Evolutionary conservation across 2,113 vertebrate genomes (phyloP).

Genomic region (Aepyceros melampus): DNA sequence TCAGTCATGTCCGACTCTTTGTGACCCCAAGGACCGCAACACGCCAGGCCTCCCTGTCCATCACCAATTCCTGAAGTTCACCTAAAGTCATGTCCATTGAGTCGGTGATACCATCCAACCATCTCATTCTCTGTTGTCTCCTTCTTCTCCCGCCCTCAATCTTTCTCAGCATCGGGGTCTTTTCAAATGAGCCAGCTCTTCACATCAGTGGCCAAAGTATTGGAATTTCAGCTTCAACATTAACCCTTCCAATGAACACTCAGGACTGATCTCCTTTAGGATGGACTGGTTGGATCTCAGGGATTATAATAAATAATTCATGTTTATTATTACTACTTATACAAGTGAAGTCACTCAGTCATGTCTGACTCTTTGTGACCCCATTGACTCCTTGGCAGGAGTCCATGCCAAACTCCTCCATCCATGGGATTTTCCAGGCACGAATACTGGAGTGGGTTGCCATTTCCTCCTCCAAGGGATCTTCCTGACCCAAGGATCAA

Average conservation of each 20-base stretch:
- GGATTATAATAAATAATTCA: background rate
- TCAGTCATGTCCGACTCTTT: background rate
- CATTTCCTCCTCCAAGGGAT: background rate
- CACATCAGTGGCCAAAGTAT: background rate
- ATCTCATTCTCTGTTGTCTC: background rate
- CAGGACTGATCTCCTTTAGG: background rate
- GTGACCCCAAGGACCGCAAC: accelerated
- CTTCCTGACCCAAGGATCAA: background rate
- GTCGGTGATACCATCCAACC: background rate
- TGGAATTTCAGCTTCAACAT: background rate
- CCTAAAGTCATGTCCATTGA: background rate
- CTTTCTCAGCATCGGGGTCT: background rate
- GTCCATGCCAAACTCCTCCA: background rate
- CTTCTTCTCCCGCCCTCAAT: background rate
- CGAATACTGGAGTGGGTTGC: background rate
- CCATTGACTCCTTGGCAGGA: background rate
- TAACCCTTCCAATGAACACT: background rate
- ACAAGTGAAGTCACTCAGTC: background rate
- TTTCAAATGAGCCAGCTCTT: background rate
- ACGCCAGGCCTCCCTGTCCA: background rate
- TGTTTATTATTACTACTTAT: background rate
- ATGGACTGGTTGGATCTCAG: background rate
- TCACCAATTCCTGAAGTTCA: background rate
- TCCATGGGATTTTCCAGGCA: background rate
- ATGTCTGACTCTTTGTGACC: background rate